Evolutionary conservation across 2,113 vertebrate genomes (phyloP).

Genomic region (Agapornis roseicollis): DNA sequence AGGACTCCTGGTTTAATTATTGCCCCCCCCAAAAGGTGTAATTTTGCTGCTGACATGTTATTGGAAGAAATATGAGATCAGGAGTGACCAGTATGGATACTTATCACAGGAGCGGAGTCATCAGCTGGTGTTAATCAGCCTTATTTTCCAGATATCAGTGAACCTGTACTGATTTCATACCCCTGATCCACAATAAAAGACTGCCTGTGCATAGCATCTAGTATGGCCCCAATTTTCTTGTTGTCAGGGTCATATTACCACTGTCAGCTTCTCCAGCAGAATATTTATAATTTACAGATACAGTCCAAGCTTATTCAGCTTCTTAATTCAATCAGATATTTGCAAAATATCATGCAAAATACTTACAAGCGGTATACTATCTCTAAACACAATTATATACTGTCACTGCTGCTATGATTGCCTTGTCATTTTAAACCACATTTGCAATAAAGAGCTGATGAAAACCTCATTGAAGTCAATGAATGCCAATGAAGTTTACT

Average conservation of each 20-base stretch:
- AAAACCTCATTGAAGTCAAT: constrained; percentile 14
- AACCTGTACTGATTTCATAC: not conserved
- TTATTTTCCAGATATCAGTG: not conserved
- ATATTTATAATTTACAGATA: not conserved
- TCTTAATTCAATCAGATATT: constrained; percentile 3
- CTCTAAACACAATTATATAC: not conserved
- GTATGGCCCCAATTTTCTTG: not conserved
- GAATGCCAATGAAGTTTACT: not conserved
- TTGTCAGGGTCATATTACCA: not conserved
- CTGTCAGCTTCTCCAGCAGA: not conserved
- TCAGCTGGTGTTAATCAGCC: not conserved
- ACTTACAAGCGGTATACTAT: not conserved
- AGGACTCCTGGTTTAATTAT: not conserved
- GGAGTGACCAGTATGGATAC: not conserved
- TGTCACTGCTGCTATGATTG: not conserved
- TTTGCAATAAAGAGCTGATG: not conserved
- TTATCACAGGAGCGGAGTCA: not conserved
- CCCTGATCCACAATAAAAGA: not conserved
- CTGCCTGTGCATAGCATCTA: not conserved
- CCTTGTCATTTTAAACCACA: not conserved
- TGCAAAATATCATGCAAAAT: not conserved
- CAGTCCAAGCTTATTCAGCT: not conserved
- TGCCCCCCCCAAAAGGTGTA: not conserved
- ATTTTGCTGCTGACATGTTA: not conserved
- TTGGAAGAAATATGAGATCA: not conserved